A percentile compares a stretch with the other conserved stretches of the same genome.
These are phyloP conservation scores for Anableps anableps DNA, from an alignment of 2,797 vertebrate species.

Conservation along the genomic window DNA sequence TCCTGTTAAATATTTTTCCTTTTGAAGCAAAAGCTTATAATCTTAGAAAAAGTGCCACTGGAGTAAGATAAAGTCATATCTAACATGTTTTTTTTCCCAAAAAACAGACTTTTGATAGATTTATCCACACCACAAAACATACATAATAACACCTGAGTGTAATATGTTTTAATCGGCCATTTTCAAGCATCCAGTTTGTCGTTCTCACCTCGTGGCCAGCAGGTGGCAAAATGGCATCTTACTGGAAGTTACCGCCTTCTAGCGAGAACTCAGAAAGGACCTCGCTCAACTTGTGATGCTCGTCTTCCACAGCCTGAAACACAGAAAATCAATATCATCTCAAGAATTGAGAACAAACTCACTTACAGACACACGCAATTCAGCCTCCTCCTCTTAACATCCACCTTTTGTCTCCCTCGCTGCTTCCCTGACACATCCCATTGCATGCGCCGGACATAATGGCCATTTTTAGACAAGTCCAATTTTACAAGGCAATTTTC, in stretches of 20 bases:
- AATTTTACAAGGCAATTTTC: constrained; percentile 76
- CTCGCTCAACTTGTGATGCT: constrained; percentile 79
- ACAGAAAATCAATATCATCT: constrained; percentile 71
- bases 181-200: background rate
- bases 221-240: constrained; percentile 62
- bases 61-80: background rate
- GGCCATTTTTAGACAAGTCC: constrained; percentile 76
- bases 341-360: constrained; percentile 45
- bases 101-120: background rate
- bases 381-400: constrained; percentile 64
- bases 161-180: background rate
- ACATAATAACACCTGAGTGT: background rate
- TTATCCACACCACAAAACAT: background rate
- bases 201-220: constrained; percentile 68
- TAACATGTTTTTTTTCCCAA: background rate
- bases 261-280: constrained; percentile 79
- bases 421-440: constrained; percentile 72
- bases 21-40: background rate
- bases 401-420: constrained; percentile 66
- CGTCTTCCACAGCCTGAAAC: constrained; percentile 79
- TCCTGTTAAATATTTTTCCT: background rate
- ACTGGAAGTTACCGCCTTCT: constrained; percentile 75
- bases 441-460: constrained; percentile 71
- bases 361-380: constrained; percentile 34
- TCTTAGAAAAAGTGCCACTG: background rate